Evolutionary conservation across 2,113 vertebrate genomes (phyloP), one percentile per base, ranked within the genome.

Genomic region (Brienomyrus brachyistius): DNA sequence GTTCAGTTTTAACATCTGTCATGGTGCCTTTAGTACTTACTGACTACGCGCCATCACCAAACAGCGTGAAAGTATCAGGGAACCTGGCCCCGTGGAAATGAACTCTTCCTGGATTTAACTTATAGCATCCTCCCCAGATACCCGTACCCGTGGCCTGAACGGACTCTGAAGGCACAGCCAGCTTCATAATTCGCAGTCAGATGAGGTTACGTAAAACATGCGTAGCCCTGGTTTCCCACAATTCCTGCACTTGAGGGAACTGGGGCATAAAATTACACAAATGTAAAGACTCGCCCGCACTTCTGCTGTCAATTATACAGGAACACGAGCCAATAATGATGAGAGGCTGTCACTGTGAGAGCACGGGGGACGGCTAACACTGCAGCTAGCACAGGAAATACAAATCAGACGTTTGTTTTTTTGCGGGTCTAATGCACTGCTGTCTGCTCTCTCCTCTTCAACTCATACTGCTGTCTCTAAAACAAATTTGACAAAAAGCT

Each of bases 211-310:
- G 15, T 19, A 19, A 54, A 5, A 19, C 51, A 17, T 15, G 17
- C 52, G 4, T 54, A 54, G 17, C 17, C 52, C 88, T 54, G 54
- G 87, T 91, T 89, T 92, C 83, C 85, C 91, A 62, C 52, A 85
- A 88, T 52, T 86, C 89, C 89, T 84, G 70, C 89, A 88, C 82
- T 89, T 45, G 23, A 82, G 90, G 92, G 91, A 93, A 94, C 91
- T 93, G 92, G 93, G 94, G 93, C 94, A 93, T 92, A 93, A 94
- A 92, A 90, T 92, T 54, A 47, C 88, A 92, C 62, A 90, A 91
- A 88, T 88, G 45, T 89, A 89, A 88, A 89, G 59, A 77, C 88
- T 92, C 92, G 92, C 51, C 23, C 86, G 91, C 93, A 91, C 90
- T 87, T 1, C 8, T 35, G 82, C 21, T 48, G 82, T 45, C 45